Evolutionary conservation across 2,797 vertebrate genomes (phyloP).

Genomic region (Acrocephalus scirpaceus): DNA sequence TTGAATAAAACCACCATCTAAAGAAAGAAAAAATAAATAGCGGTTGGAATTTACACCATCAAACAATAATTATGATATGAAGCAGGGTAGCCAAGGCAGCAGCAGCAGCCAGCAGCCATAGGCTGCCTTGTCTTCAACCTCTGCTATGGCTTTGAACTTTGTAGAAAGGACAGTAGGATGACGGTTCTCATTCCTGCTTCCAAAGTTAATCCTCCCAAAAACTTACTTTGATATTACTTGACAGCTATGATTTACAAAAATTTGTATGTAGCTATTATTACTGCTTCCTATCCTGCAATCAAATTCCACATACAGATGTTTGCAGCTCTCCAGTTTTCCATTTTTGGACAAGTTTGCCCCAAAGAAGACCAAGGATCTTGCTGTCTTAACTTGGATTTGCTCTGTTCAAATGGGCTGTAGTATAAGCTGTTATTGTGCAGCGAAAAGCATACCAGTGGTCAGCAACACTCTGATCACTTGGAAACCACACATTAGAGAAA

Average conservation of each 20-base stretch:
- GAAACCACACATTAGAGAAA: neutral
- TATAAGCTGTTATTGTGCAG: neutral
- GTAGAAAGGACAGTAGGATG: neutral
- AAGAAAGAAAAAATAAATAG: neutral
- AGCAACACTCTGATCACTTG: neutral
- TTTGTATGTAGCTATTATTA: neutral
- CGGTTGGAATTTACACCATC: neutral
- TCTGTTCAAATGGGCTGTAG: neutral
- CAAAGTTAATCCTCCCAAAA: neutral
- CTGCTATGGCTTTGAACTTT: neutral
- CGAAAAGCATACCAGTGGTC: neutral
- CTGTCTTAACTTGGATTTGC: neutral
- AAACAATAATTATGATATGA: neutral
- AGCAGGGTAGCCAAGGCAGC: neutral
- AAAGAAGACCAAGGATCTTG: neutral
- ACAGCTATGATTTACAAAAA: neutral
- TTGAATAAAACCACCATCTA: neutral
- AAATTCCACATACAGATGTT: neutral
- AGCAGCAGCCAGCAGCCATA: fast-evolving
- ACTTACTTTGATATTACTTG: neutral
- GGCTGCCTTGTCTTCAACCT: neutral
- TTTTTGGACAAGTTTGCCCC: neutral
- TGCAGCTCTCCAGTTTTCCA: neutral
- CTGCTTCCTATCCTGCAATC: neutral
- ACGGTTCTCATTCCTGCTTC: neutral